Evolutionary conservation across 2,113 vertebrate species (phyloP), one percentile per base, ranked within the genome.

Genomic region (Tamias sibiricus): DNA sequence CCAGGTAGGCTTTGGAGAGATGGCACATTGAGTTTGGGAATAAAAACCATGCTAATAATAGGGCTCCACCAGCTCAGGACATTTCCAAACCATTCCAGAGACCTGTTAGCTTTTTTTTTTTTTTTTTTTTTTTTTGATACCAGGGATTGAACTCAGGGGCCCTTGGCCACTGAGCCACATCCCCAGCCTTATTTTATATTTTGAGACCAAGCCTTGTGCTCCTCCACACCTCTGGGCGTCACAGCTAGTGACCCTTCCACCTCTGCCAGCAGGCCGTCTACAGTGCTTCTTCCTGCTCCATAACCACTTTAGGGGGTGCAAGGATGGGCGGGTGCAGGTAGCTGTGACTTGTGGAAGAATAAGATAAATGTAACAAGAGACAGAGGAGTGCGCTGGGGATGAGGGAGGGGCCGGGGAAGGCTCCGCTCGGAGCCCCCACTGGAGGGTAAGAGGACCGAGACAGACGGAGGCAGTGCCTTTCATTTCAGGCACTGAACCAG

Each of bases 301-400:
- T 59, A 49, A 11, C 57, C 79, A 66, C 64, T 72, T 86, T 59
- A 35, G 75, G 79, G 77, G 89, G 35, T n/a, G 8, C 2, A 12
- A 37, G 71, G 79, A 20, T 69, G 35, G 94, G 13, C 40, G 52
- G 57, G 30, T 57, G 37, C 62, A 79, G 72, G 68, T 83, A 26
- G 24, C 79, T 64, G 42, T 96, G 89, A 96, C 82, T 71, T 32
- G 89, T 95, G 93, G 81, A 97, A 82, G 62, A 89, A 52, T 6
- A 54, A 88, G 95, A 94, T 94, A 90, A 95, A 69, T 5, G 32
- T 69, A 87, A 91, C 86, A 80, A 91, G 85, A 95, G 68, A 57
- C 19, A 3, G 89, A 93, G 75, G 87, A 54, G 72, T 12, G 37
- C 40, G 69, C 86, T 80, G 89, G 40, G 82, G 90, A 86, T 86